Percentiles rank a stretch among this genome's conserved stretches.
These are phyloP conservation scores for Embiotoca jacksoni DNA, from an alignment of 2,113 vertebrate species.

Conservation along the genomic window DNA sequence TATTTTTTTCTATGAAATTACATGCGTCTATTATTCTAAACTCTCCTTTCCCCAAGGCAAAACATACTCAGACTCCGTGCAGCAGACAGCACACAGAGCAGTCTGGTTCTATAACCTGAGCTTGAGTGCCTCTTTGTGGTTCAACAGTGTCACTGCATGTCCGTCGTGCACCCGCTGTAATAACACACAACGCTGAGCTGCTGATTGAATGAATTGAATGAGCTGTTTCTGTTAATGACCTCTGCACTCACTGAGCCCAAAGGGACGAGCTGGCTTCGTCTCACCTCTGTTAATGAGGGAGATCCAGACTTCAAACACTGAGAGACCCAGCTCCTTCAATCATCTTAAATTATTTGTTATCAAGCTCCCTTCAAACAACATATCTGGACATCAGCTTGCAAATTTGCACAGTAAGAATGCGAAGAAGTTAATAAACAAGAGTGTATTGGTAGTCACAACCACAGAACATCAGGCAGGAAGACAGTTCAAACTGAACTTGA, in stretches of 20 bases:
- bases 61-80: not conserved
- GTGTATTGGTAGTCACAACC: too few species aligned
- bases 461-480: not conserved
- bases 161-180: slow-evolving; percentile 8
- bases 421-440: not conserved
- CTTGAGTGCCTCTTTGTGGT: slow-evolving; percentile 62
- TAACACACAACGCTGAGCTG: slow-evolving; percentile 4
- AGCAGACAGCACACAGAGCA: not conserved
- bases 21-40: not conserved
- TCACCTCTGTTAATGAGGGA: slow-evolving; percentile 33
- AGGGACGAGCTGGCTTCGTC: not conserved
- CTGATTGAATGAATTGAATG: slow-evolving; percentile 38
- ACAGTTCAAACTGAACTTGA: not conserved
- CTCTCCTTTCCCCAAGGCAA: not conserved
- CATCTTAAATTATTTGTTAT: not conserved
- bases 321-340: not conserved
- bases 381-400: too few species aligned
- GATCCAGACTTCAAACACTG: not conserved
- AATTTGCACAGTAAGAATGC: slow-evolving; percentile 15
- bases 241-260: not conserved
- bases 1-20: not conserved
- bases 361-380: not conserved
- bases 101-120: not conserved
- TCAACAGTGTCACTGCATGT: slow-evolving; percentile 36
- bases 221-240: slow-evolving; percentile 24